Evolutionary conservation across 2,113 vertebrate species (phyloP).

Genomic region (Benitochromis conjunctus): DNA sequence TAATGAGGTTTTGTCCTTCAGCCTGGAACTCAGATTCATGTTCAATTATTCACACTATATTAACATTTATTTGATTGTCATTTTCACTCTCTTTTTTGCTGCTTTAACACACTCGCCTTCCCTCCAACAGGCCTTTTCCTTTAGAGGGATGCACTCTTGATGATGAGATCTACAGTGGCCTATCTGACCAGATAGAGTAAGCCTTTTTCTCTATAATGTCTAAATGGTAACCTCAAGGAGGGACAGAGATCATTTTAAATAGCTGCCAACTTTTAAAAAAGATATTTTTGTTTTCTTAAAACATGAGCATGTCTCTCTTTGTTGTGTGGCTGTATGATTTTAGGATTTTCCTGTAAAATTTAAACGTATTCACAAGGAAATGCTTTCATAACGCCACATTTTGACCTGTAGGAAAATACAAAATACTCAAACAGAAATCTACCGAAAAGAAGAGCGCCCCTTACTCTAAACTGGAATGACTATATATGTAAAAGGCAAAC

Average conservation of each 20-base stretch:
- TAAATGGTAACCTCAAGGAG: neutral
- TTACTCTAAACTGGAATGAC: neutral
- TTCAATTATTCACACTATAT: neutral
- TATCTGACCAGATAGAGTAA: conserved; percentile 93
- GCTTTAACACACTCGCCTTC: neutral
- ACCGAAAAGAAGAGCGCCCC: no score
- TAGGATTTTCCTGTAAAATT: neutral
- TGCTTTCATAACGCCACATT: neutral
- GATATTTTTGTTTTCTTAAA: no score
- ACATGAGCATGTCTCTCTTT: neutral
- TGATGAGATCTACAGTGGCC: conserved; percentile 88
- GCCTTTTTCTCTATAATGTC: conserved; percentile 1
- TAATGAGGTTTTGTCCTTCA: neutral
- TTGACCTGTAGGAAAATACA: neutral
- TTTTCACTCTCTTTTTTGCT: neutral
- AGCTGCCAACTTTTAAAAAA: neutral
- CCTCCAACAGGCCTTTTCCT: conserved; percentile 80
- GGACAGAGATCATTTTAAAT: neutral
- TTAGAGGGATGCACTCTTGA: conserved; percentile 76
- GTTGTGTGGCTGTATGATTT: neutral
- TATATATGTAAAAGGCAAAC: neutral
- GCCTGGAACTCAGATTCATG: neutral
- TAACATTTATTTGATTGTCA: neutral
- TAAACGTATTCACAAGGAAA: neutral
- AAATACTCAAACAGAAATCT: neutral